These are phyloP conservation scores for Lepilemur septentrionalis DNA, from an alignment of 2,797 vertebrate genomes.

Conservation along the genomic window DNA sequence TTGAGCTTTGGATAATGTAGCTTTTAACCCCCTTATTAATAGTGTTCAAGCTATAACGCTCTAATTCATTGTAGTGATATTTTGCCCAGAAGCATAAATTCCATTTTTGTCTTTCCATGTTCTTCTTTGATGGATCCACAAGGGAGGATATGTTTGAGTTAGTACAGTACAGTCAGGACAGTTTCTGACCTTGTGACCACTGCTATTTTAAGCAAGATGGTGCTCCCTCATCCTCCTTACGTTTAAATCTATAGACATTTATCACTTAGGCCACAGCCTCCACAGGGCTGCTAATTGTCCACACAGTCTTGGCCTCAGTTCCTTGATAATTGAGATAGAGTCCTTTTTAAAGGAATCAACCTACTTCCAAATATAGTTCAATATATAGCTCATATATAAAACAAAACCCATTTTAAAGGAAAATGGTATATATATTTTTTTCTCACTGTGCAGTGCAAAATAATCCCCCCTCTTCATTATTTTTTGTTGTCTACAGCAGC, in stretches of 20 bases:
- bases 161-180: too few relatives aligned
- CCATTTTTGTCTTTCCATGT: not conserved
- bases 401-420: not conserved
- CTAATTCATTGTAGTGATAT: not conserved
- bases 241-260: not conserved
- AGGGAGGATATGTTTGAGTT: not conserved
- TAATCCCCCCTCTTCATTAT: not conserved
- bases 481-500: not conserved
- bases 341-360: not conserved
- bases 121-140: not conserved
- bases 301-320: not conserved
- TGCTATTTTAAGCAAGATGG: not conserved
- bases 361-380: not conserved
- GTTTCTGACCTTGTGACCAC: not conserved
- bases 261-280: too few relatives aligned
- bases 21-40: not conserved
- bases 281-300: not conserved
- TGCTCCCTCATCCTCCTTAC: not conserved
- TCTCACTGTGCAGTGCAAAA: not conserved
- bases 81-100: not conserved
- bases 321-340: not conserved
- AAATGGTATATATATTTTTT: not conserved
- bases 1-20: not conserved
- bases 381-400: not conserved
- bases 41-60: not conserved